These are phyloP conservation scores for human DNA, from an alignment of 2,113 vertebrate species.

Conservation along the genomic window GRCh38 chr14:80834501-80835000, in stretches of 20 bases:
- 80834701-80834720: background rate
- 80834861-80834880: background rate
- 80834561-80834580: background rate
- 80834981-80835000: background rate
- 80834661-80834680: background rate
- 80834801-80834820: background rate
- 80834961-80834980: background rate
- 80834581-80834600: background rate
- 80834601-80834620: background rate
- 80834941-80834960: background rate
- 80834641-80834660: conserved; percentile 12
- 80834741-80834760: background rate
- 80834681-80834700: conserved; percentile 20
- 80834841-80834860: background rate
- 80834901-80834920: background rate
- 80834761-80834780: background rate
- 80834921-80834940: background rate
- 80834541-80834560: background rate
- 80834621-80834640: background rate
- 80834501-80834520: background rate
- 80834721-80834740: background rate
- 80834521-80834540: conserved; percentile 7
- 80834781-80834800: conserved; percentile 10
- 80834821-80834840: background rate
- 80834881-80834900: background rate